phyloP scores from a whole-genome alignment of 2,113 vertebrate genomes.

The Drymodes brunneopygia region DNA sequence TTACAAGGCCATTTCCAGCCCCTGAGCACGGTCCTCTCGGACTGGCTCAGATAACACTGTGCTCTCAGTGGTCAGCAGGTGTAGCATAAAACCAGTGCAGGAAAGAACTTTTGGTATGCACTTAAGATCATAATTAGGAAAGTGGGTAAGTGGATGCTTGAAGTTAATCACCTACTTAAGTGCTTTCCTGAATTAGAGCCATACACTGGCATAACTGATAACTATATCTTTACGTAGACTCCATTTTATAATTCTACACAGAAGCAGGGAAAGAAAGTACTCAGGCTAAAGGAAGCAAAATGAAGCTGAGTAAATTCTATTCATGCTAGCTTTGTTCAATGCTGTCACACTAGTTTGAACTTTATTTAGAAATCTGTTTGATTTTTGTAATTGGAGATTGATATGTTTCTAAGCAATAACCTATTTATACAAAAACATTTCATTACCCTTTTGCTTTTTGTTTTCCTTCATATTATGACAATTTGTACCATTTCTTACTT shows the following conservation, averaged over 20 bases:
- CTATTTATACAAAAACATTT: not conserved
- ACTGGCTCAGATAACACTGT: not conserved
- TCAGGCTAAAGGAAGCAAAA: not conserved
- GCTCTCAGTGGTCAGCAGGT: not conserved
- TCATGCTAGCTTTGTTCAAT: not conserved
- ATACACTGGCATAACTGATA: not conserved
- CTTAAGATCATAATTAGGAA: slow-evolving; percentile 42
- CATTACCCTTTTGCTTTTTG: not conserved
- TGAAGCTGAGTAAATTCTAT: not conserved
- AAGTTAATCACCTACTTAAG: slow-evolving; percentile 49
- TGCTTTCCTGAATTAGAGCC: slow-evolving; percentile 48
- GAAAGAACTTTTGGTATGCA: slow-evolving; percentile 22
- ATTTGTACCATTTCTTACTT: not conserved
- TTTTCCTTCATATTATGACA: not conserved
- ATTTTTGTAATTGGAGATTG: not conserved
- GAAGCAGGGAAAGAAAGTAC: not conserved
- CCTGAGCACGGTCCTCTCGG: not conserved
- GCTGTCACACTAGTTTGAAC: not conserved
- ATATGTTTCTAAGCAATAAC: not conserved
- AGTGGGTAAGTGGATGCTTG: slow-evolving; percentile 30
- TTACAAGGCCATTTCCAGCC: not conserved
- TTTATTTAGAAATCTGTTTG: slow-evolving; percentile 5
- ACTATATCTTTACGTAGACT: not conserved
- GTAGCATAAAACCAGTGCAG: not conserved
- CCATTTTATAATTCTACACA: not conserved